Percentiles rank a stretch among this genome's conserved stretches.
phyloP scores from a whole-genome alignment of 2,797 vertebrate species.

The Notolabrus celidotus region DNA sequence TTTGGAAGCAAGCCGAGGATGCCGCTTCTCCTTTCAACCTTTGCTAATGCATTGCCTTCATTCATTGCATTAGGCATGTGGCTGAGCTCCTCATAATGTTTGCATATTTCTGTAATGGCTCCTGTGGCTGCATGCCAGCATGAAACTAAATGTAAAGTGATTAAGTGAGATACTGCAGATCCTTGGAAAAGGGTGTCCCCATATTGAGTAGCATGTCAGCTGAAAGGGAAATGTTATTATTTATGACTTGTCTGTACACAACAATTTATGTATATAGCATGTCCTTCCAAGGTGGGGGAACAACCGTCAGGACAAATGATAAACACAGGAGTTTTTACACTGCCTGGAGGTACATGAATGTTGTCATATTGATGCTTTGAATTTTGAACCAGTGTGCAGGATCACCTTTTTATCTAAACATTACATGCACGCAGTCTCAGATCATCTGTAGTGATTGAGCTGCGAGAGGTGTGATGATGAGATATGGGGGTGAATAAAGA shows the following conservation, averaged over 20 bases:
- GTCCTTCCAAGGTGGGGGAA: neutral
- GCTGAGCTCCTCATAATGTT: slow-evolving; percentile 45
- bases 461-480: slow-evolving; percentile 47
- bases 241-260: slow-evolving; percentile 1
- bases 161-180: slow-evolving; percentile 17
- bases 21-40: slow-evolving; percentile 40
- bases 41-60: slow-evolving; percentile 35
- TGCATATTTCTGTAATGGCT: slow-evolving; percentile 65
- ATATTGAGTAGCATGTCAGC: slow-evolving; percentile 13
- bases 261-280: slow-evolving; percentile 5
- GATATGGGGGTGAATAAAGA: slow-evolving; percentile 50
- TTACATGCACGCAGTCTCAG: slow-evolving; percentile 23
- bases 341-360: neutral
- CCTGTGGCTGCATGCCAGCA: slow-evolving; percentile 57
- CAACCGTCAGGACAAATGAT: slow-evolving; percentile 4
- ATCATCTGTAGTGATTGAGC: slow-evolving; percentile 15
- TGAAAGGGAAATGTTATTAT: slow-evolving; percentile 26
- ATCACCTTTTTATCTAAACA: slow-evolving; percentile 27
- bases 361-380: slow-evolving; percentile 13
- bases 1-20: slow-evolving; percentile 19
- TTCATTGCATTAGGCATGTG: slow-evolving; percentile 34
- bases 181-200: slow-evolving; percentile 22
- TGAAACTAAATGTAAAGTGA: slow-evolving; percentile 40
- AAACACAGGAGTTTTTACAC: neutral
- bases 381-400: slow-evolving; percentile 10